phyloP scores from a whole-genome alignment of 2,888 invertebrate species.

The Ennomos quercinarius region DNA sequence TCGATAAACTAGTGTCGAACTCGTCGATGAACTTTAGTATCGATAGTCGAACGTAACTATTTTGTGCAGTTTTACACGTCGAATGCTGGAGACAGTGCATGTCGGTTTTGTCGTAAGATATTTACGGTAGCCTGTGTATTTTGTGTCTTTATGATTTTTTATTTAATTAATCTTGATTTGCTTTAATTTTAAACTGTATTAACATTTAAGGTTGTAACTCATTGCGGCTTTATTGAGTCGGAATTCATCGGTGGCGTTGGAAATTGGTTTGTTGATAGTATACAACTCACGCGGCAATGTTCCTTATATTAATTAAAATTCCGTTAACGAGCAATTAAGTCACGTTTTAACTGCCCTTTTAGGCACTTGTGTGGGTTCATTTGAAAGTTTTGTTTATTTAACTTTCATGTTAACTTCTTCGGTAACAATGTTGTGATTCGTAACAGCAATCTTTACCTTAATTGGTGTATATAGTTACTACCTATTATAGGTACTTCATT shows the following conservation, averaged over 20 bases:
- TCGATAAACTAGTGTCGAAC: conserved; percentile 32
- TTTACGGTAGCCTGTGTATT: conserved; percentile 26
- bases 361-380: background rate
- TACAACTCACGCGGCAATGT: conserved; percentile 19
- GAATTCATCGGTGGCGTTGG: conserved; percentile 8
- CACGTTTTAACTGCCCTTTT: background rate
- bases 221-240: conserved; percentile 6
- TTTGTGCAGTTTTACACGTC: conserved; percentile 25
- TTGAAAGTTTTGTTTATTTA: background rate
- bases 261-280: conserved; percentile 20
- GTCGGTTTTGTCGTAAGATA: conserved; percentile 27
- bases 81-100: conserved; percentile 31
- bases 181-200: background rate
- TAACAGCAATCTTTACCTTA: no score
- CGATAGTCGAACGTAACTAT: conserved; percentile 30
- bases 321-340: conserved; percentile 7
- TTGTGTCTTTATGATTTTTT: conserved; percentile 4
- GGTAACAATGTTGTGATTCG: no score
- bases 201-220: background rate
- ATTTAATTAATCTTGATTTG: background rate
- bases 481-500: no score
- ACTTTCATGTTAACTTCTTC: no score
- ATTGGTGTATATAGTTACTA: no score
- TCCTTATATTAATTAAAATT: conserved; percentile 16
- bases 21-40: conserved; percentile 31